Evolutionary conservation across 2,113 vertebrate genomes (phyloP), one percentile per base, ranked within the genome.

Genomic region (Aleadryas rufinucha): DNA sequence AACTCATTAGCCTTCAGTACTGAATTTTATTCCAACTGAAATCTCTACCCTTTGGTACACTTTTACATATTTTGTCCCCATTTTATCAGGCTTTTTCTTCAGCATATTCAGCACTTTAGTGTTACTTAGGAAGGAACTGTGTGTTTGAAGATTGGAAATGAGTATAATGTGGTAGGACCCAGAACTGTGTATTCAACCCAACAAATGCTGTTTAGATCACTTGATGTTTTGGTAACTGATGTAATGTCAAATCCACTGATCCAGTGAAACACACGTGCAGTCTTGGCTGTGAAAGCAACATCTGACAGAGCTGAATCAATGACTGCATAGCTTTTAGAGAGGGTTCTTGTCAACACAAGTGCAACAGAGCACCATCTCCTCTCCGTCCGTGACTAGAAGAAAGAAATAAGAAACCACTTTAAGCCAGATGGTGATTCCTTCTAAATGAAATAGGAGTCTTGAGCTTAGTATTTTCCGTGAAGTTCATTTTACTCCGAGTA

Each of bases 361-460:
- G 92, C 83, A 76, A 16, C 90, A 90, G 83, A 96, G 92, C 96
- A 97, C 97, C 86, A 87, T 95, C 94, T 88, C 90, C 85, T 94
- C 92, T 84, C 63, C 21, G 4, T 94, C 74, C 53, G 27, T 95
- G 86, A 94, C 90, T 96, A 57, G 63, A 95, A 91, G 83, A 77
- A 90, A 87, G 93, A 95, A 96, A 91, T 63, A n/a, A 96, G 90
- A 97, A 95, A 96, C 87, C 60, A 9, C 96, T 96, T 93, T 89
- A 76, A 60, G 87, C 93, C 97, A 97, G 97, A 98, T 98, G 97
- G 76, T 21, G 60, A 82, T 92, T 96, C 84, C 37, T 95, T 88
- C 87, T 89, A 84, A 87, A 91, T 84, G 37, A 95, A 95, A 92
- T 45, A 74, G 87, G 57, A 44, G 23, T 90, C 59, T 69, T 57